A percentile compares a stretch with the other conserved stretches of the same genome.
Conservation (phyloP, 2,113 vertebrate genomes). For the Cettia cetti region DNA sequence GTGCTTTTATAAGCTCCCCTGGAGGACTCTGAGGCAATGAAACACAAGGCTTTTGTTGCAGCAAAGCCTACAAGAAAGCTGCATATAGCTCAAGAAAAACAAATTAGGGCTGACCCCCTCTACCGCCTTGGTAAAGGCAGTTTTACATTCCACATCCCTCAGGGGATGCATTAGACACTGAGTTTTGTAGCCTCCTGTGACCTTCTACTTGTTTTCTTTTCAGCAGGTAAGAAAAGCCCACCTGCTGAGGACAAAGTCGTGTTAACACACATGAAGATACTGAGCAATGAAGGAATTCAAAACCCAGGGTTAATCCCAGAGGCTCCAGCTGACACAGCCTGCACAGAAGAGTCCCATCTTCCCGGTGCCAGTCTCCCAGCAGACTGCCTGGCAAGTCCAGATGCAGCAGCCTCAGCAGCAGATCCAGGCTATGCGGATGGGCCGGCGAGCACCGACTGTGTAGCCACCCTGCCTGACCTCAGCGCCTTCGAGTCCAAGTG, state of each 20-base stretch:
- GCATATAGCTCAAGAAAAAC: not conserved
- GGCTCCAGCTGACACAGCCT: not conserved
- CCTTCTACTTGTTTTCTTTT: not conserved
- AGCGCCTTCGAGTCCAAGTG: constrained; percentile 16
- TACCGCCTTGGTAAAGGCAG: not conserved
- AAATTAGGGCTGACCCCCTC: not conserved
- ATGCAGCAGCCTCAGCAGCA: not conserved
- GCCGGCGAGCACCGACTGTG: constrained; percentile 34
- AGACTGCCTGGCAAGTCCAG: not conserved
- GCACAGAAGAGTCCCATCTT: not conserved
- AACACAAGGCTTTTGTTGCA: not conserved
- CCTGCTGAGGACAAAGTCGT: constrained; percentile 78
- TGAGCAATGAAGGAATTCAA: constrained; percentile 71
- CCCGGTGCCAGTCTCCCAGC: not conserved
- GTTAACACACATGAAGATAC: constrained; percentile 84
- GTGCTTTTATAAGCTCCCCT: constrained; percentile 8
- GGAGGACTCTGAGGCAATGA: not conserved
- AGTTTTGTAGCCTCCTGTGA: not conserved
- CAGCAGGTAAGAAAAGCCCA: constrained; percentile 76
- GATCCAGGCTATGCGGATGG: not conserved
- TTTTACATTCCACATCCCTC: not conserved
- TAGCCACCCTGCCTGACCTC: constrained; percentile 66
- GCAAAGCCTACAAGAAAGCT: not conserved
- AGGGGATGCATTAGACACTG: not conserved
- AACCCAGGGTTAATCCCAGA: constrained; percentile 53